phyloP scores from a whole-genome alignment of 1,140 invertebrate genomes.

The Heliconius hermathena region DNA sequence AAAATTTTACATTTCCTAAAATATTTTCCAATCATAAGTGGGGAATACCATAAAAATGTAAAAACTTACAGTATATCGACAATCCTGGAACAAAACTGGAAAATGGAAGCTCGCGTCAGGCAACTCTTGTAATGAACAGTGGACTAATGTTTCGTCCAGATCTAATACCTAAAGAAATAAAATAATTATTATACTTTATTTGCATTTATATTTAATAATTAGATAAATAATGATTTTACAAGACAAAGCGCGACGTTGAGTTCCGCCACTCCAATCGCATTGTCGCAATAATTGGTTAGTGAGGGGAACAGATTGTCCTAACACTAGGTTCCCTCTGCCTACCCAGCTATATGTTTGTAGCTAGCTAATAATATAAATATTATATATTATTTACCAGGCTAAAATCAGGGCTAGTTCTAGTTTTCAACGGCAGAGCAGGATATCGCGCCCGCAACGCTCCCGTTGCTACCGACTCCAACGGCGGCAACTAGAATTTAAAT shows the following conservation, averaged over 20 bases:
- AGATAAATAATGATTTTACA: too few species aligned
- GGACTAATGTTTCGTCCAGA: conserved; percentile 96
- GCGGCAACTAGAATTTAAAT: conserved; percentile 86
- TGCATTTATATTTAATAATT: too few species aligned
- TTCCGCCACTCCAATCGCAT: too few species aligned
- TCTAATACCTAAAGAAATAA: conserved; percentile 82
- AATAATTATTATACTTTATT: background rate
- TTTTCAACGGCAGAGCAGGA: conserved; percentile 96
- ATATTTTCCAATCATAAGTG: too few species aligned
- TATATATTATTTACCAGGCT: conserved; percentile 88
- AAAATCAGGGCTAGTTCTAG: conserved; percentile 95
- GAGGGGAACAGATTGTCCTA: too few species aligned
- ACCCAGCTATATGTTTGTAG: background rate
- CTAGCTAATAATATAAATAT: background rate
- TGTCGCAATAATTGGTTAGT: too few species aligned
- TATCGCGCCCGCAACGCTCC: conserved; percentile 92
- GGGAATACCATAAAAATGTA: background rate
- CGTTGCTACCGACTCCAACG: conserved; percentile 85
- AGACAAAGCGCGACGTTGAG: too few species aligned
- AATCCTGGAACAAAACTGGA: conserved; percentile 96
- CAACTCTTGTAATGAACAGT: conserved; percentile 96
- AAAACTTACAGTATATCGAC: conserved; percentile 85
- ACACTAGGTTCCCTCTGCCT: background rate
- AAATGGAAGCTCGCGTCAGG: conserved; percentile 96
- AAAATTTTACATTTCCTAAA: too few species aligned